phyloP scores from a whole-genome alignment of 2,113 vertebrate species.

The Thunnus maccoyii region DNA sequence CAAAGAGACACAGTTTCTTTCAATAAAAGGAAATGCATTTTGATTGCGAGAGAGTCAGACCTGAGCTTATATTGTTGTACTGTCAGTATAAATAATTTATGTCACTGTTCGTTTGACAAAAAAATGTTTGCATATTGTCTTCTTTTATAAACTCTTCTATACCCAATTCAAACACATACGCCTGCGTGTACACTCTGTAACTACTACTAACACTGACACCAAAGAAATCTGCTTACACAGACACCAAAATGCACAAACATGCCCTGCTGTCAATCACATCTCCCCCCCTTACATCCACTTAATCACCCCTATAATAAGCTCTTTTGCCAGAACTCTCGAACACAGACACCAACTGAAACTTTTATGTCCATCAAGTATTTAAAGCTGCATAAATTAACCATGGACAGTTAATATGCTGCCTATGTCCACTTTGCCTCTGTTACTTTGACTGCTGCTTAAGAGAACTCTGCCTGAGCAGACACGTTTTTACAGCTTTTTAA shows the following conservation, averaged over 20 bases:
- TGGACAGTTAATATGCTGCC: not conserved
- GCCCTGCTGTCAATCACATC: not conserved
- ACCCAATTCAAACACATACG: not conserved
- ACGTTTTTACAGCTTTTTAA: not conserved
- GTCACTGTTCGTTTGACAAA: no score
- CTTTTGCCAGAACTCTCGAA: not conserved
- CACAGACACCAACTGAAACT: not conserved
- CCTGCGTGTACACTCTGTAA: not conserved
- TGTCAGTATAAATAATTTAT: slow-evolving; percentile 4
- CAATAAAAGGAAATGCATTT: not conserved
- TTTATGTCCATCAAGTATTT: not conserved
- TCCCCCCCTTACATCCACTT: not conserved
- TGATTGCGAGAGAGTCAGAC: not conserved
- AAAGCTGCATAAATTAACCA: not conserved
- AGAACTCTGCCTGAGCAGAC: not conserved
- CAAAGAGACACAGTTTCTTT: not conserved
- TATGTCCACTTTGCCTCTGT: not conserved
- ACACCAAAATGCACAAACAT: slow-evolving; percentile 14
- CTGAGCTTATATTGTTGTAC: not conserved
- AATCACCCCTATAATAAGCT: not conserved
- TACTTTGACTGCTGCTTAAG: not conserved
- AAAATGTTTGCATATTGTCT: not conserved
- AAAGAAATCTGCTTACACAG: slow-evolving; percentile 8
- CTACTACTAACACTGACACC: not conserved
- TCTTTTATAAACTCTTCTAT: not conserved